phyloP scores from a whole-genome alignment of 2,888 invertebrate species.

The Mesodorylaimus sp. region DNA sequence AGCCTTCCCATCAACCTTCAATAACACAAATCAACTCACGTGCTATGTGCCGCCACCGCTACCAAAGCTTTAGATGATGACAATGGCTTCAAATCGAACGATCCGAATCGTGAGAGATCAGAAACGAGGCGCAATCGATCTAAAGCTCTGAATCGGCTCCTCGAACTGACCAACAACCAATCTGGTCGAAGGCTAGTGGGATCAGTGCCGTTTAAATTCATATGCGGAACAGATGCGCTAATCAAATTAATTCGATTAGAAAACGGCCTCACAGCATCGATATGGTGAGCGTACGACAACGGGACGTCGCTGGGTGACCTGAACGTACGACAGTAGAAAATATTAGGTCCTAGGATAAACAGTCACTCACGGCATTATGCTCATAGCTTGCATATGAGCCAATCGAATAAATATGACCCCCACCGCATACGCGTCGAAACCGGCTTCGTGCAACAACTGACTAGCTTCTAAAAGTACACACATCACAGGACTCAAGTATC shows the following conservation, averaged over 20 bases:
- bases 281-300: background rate
- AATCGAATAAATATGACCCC: background rate
- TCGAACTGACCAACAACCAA: background rate
- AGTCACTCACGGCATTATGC: background rate
- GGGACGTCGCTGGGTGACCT: background rate
- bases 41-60: background rate
- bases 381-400: background rate
- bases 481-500: background rate
- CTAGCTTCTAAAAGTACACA: background rate
- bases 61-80: background rate
- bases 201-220: background rate
- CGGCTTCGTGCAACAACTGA: background rate
- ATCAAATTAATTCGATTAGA: background rate
- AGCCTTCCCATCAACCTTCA: too few species aligned
- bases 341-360: too few species aligned
- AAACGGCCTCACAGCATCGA: background rate
- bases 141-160: background rate
- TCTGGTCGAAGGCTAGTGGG: background rate
- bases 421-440: slow-evolving; percentile 1
- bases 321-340: too few species aligned
- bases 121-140: background rate
- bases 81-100: background rate
- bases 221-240: background rate
- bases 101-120: background rate
- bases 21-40: background rate